Conservation (phyloP, 1,140 invertebrate species). For the Zaprionus taronus region DNA sequence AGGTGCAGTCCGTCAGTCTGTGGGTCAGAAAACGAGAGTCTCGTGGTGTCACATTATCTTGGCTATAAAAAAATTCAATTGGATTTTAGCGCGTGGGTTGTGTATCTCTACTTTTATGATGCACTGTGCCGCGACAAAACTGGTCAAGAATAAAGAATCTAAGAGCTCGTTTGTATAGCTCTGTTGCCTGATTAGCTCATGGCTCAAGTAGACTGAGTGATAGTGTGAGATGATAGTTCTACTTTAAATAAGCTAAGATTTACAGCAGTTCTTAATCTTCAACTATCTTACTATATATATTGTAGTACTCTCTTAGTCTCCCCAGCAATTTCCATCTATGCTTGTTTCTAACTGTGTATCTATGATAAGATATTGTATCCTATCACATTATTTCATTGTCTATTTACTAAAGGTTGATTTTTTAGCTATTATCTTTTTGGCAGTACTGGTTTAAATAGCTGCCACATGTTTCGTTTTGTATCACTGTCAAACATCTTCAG, state of each 20-base stretch:
- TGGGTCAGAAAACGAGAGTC: conserved; percentile 38
- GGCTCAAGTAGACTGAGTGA: background rate
- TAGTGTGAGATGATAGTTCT: background rate
- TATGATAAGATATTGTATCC: background rate
- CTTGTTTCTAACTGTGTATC: background rate
- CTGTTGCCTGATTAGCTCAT: background rate
- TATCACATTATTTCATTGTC: no score
- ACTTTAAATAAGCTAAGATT: background rate
- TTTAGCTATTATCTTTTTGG: no score
- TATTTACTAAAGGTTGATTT: no score
- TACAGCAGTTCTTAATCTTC: background rate
- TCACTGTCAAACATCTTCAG: no score
- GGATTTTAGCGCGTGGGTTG: conserved; percentile 5
- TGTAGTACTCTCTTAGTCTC: no score
- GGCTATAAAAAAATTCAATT: conserved; percentile 19
- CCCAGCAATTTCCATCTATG: background rate
- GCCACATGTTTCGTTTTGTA: no score
- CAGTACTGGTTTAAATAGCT: no score
- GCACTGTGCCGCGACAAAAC: conserved; percentile 9
- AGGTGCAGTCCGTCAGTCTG: conserved; percentile 17
- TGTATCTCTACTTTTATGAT: background rate
- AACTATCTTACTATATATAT: background rate
- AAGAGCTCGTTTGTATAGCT: background rate
- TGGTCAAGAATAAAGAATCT: conserved; percentile 1
- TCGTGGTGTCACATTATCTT: conserved; percentile 29